Evolutionary conservation across 2,888 invertebrate species (phyloP), one percentile per base, ranked within the genome.

Genomic region (Lasioglossum malachurum): DNA sequence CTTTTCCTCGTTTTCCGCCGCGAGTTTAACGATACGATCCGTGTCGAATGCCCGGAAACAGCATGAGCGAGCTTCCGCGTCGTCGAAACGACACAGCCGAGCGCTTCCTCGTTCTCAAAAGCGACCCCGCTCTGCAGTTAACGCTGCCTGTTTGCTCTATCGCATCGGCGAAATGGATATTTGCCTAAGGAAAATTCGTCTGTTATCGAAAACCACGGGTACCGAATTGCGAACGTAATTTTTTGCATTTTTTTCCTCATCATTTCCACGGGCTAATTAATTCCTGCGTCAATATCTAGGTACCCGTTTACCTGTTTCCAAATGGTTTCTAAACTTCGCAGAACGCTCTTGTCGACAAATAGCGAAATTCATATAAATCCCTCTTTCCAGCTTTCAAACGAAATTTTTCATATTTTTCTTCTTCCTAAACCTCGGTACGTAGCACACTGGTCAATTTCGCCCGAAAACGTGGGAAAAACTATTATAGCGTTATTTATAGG

Each of bases 21-120:
- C 77, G 41, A 83, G 79, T 79, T 69, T 31, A 16, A 57, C 85
- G 79, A 80, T 86, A 84, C 85, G 75, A 81, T 81, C 73, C 85
- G 75, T 72, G 77, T 73, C n/a, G 46, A 72, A 44, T 44, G 69
- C 53, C 46, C 38, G 75, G 73, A 49, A 71, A 76, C 60, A 60
- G 41, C 60, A 38, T 38, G 71, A 67, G 72, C 82, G 72, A 86
- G 72, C 79, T 82, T 79, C 19, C 27, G 53, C 78, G 41, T 64
- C 72, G 44, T 38, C 69, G 35, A 57, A 44, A 38, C 31, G 19
- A 27, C 10, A 38, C 5, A 31, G 75, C 57, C 41, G 38, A 14
- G 46, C 31, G 35, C 3, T 35, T 69, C 41, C 12, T 41, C 27
- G 27, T 44, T 86, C 75, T 80, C 87, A 86, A 86, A 49, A 77